phyloP scores from a whole-genome alignment of 2,113 vertebrate genomes.

The Cairina moschata region DNA sequence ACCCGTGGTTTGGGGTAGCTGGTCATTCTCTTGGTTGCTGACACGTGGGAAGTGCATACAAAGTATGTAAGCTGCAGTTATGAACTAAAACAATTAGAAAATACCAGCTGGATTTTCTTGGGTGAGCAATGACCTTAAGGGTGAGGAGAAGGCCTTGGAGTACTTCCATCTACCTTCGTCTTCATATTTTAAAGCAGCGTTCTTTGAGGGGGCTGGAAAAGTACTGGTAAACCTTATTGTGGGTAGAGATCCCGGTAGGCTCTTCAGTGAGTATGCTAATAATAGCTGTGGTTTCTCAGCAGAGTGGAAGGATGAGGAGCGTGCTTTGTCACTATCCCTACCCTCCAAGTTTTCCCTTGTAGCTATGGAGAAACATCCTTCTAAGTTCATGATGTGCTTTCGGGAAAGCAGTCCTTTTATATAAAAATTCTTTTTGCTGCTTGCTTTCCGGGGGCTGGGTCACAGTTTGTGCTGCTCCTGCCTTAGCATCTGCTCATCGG shows the following conservation, averaged over 20 bases:
- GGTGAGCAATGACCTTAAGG: background rate
- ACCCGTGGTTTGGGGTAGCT: background rate
- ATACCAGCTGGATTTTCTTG: background rate
- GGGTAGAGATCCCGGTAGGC: slow-evolving; percentile 20
- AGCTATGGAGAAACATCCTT: background rate
- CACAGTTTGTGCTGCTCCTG: background rate
- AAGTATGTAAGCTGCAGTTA: background rate
- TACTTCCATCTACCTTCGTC: background rate
- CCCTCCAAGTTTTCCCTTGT: background rate
- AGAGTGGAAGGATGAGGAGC: slow-evolving; percentile 11
- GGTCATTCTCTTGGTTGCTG: background rate
- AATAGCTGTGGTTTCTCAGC: slow-evolving; percentile 32
- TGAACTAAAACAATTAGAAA: background rate
- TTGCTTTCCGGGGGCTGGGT: background rate
- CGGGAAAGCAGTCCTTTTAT: background rate
- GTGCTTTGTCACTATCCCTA: background rate
- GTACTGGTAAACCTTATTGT: slow-evolving; percentile 15
- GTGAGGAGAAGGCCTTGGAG: background rate
- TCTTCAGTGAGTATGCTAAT: slow-evolving; percentile 16
- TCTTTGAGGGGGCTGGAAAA: background rate
- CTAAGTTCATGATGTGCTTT: background rate
- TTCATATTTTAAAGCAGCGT: background rate
- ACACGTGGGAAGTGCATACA: background rate
- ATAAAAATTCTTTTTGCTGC: background rate
- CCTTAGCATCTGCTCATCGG: background rate